Evolutionary conservation across 2,113 vertebrate species (phyloP).

Genomic region (Aplodontia rufa): DNA sequence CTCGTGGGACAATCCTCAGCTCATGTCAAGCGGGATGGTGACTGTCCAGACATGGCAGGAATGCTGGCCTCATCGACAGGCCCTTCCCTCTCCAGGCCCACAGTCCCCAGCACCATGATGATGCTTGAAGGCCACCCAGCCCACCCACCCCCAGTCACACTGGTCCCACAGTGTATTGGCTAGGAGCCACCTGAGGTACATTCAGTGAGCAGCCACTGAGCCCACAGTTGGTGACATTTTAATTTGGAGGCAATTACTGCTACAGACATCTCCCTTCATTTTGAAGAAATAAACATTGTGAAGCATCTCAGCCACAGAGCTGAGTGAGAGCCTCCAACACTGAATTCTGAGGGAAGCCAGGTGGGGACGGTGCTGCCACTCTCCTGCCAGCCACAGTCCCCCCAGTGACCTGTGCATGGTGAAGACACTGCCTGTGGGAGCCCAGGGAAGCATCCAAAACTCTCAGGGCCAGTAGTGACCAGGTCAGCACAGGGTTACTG

Average conservation of each 20-base stretch:
- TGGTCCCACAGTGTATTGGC: slow-evolving; percentile 24
- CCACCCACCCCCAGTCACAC: neutral
- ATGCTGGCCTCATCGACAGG: too few species aligned
- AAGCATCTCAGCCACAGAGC: slow-evolving; percentile 63
- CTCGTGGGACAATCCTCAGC: too few species aligned
- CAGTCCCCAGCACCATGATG: too few species aligned
- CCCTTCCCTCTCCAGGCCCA: neutral
- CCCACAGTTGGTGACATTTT: slow-evolving; percentile 24
- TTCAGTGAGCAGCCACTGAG: slow-evolving; percentile 62
- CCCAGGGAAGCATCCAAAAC: slow-evolving; percentile 43
- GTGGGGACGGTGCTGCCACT: accelerated
- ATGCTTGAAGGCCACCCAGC: too few species aligned
- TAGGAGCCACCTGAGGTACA: slow-evolving; percentile 42
- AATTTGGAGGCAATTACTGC: slow-evolving; percentile 68
- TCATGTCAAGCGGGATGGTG: too few species aligned
- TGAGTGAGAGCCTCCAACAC: slow-evolving; percentile 27
- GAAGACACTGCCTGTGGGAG: neutral
- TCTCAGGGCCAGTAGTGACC: neutral
- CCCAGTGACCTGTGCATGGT: neutral
- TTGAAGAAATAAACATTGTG: slow-evolving; percentile 60
- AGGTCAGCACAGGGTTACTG: neutral
- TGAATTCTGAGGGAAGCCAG: neutral
- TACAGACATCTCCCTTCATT: slow-evolving; percentile 62
- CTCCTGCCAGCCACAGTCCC: neutral
- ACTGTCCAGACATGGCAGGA: too few species aligned